Base-by-base conservation (phyloP, 1,140 invertebrate species). In the Penaeus chinensis region DNA sequence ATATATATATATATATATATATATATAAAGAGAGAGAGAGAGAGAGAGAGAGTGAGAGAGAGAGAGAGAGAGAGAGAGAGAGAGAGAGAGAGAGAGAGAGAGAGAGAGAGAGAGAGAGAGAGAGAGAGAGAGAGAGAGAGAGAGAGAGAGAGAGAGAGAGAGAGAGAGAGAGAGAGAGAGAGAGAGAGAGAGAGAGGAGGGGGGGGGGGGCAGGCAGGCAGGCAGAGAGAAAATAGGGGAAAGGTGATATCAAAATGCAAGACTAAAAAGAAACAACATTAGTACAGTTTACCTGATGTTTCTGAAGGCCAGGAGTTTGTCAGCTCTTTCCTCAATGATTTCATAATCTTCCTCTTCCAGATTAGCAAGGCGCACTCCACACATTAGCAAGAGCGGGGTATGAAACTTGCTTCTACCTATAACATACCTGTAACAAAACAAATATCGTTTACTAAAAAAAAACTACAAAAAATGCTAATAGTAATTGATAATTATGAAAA, bases 261-360 rank as follows among this genome's bases (percentile, higher is more conserved):
- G 2, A 11, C 74, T 3, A 2, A 71, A 22, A 2, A 74, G 20
- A n/a, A 74, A 8, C 19, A 42, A 42, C 4, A 42, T 42, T 8
- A 42, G 37, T 8, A 8, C 37, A 42, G n/a, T 74, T 82, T 81
- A 87, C 86, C 86, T 87, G 69, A 87, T 60, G 77, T 63, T 87
- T 65, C 62, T 87, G 22, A 87, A 82, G 11, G 86, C 74, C 3
- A 87, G 27, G 27, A 87, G 47, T 27, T 61, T 37, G 62, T 87
- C 69, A 63, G 61, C 71, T 78, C 86, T 82, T 22, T 65, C 71
- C n/a, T 89, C 88, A 78, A 89, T 89, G 32, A 82, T 60, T 27
- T 89, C 82, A 69, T 85, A 66, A 62, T 89, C 88, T 22, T 85
- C 77, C 32, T 89, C 84, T 37, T 71, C 60, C 16, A 89, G 84